These are phyloP conservation scores for Apamea anceps DNA, from an alignment of 2,888 invertebrate genomes.

Conservation along the genomic window DNA sequence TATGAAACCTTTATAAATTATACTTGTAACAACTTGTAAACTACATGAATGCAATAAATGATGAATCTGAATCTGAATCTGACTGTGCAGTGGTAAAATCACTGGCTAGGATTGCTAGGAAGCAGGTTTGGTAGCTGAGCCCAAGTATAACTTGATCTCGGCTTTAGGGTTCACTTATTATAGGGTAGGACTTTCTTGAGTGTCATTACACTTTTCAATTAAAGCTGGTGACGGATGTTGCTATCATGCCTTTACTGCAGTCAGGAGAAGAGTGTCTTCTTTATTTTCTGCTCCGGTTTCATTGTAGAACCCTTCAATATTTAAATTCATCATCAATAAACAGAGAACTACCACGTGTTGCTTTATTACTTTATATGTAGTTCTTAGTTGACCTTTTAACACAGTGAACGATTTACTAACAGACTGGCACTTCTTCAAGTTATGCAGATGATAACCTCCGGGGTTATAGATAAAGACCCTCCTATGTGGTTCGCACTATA, in stretches of 20 bases:
- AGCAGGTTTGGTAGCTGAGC: neutral
- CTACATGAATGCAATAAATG: too few relatives aligned
- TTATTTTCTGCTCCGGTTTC: too few relatives aligned
- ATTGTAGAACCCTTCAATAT: neutral
- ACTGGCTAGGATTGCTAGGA: too few relatives aligned
- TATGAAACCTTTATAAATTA: too few relatives aligned
- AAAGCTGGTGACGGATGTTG: neutral
- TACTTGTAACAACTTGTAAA: too few relatives aligned
- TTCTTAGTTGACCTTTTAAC: conserved; percentile 9
- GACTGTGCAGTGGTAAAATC: neutral
- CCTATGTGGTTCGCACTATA: neutral
- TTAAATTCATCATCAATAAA: neutral
- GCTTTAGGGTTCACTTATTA: neutral
- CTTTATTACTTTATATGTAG: conserved; percentile 1
- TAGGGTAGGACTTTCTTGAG: neutral
- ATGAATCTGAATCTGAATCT: too few relatives aligned
- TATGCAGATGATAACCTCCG: conserved; percentile 42
- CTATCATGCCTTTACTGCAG: neutral
- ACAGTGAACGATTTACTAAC: conserved; percentile 38
- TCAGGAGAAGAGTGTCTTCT: neutral
- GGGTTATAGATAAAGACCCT: conserved; percentile 27
- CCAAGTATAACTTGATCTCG: too few relatives aligned
- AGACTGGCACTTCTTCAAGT: conserved; percentile 32
- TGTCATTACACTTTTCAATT: neutral
- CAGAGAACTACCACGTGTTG: conserved; percentile 14